A percentile compares a stretch with the other conserved stretches of the same genome.
phyloP scores from a whole-genome alignment of 2,113 vertebrate genomes.

The Neolamprologus fasciatus region DNA sequence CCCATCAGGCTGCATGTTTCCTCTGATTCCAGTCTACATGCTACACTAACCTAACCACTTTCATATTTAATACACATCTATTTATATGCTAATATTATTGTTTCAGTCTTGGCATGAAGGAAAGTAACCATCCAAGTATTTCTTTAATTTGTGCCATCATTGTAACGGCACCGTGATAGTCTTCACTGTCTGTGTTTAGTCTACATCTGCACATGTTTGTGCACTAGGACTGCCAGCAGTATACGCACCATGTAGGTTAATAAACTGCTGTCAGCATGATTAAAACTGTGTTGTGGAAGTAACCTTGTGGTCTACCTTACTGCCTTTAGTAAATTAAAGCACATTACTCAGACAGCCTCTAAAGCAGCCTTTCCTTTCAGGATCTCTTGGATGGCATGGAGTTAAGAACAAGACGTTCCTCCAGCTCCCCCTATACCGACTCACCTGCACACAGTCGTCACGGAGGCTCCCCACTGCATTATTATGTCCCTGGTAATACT shows the following conservation, averaged over 20 bases:
- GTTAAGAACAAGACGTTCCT: constrained; percentile 81
- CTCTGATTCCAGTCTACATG: not conserved
- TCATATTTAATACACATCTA: not conserved
- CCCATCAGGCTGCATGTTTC: not conserved
- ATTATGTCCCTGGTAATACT: constrained; percentile 82
- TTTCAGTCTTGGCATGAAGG: not conserved
- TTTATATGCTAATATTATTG: not conserved
- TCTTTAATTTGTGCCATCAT: not conserved
- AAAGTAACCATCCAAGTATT: not conserved
- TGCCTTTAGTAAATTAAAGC: not conserved
- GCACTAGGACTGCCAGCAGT: not conserved
- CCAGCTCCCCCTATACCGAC: constrained; percentile 88
- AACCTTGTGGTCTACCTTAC: not conserved
- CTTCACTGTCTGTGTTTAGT: not conserved
- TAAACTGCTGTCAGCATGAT: not conserved
- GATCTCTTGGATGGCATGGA: constrained; percentile 88
- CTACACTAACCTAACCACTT: not conserved
- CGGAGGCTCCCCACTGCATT: constrained; percentile 86
- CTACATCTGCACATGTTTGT: not conserved
- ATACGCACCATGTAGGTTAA: not conserved
- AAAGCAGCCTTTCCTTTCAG: constrained; percentile 66
- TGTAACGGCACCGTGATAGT: not conserved
- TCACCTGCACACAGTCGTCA: constrained; percentile 86
- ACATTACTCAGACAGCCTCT: not conserved
- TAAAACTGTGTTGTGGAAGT: not conserved